Conservation (phyloP, 2,113 vertebrate species). For the Cyphomyrus plagiostoma region DNA sequence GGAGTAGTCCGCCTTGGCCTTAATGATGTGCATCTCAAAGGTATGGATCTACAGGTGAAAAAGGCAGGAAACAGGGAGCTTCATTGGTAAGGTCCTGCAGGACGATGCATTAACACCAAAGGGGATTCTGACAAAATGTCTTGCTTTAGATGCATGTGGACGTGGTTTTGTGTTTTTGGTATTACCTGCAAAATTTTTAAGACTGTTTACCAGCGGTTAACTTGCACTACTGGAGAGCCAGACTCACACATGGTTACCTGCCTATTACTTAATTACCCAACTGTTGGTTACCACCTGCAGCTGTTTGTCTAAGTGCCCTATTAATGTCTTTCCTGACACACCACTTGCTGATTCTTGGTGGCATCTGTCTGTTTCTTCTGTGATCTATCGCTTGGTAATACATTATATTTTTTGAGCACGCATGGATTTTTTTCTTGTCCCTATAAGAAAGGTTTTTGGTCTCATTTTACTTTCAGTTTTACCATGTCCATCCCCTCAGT, state of each 20-base stretch:
- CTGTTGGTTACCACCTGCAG: neutral
- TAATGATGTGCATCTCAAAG: constrained; percentile 97
- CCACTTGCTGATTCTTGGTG: neutral
- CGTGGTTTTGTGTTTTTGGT: neutral
- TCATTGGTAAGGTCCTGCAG: neutral
- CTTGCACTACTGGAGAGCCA: neutral
- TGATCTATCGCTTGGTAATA: neutral
- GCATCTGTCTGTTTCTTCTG: neutral
- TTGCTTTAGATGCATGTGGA: neutral
- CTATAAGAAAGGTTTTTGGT: neutral
- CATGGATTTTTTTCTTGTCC: neutral
- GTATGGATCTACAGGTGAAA: constrained; percentile 75
- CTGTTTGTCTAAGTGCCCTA: neutral
- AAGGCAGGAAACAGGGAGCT: neutral
- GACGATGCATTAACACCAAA: neutral
- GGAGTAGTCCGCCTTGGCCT: constrained; percentile 92
- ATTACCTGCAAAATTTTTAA: neutral
- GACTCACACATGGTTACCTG: neutral
- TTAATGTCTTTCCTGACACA: neutral
- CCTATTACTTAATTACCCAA: neutral
- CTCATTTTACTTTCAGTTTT: neutral
- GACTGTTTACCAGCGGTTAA: neutral
- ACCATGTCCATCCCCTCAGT: neutral
- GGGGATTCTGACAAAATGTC: neutral
- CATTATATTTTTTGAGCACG: neutral